Evolutionary conservation across 1,140 invertebrate species (phyloP), one percentile per base, ranked within the genome.

Genomic region (Drosophila sp.): DNA sequence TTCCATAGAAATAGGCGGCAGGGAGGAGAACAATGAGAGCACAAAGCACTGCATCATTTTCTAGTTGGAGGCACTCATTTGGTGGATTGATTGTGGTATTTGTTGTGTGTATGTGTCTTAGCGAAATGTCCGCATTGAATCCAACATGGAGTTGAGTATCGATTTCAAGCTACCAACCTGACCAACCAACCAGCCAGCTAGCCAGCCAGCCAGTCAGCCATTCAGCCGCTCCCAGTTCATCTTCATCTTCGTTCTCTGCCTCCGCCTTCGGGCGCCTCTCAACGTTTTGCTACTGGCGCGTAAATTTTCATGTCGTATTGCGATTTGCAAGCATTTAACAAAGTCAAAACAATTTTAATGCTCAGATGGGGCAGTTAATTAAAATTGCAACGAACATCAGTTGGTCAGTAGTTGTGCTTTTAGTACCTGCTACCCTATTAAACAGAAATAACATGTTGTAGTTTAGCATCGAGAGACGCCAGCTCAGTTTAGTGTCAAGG

Each of bases 281-380:
- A 33, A 63, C 70, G 40, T 40, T 61, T 73, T 50, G 30, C 54
- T 71, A 65, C 47, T 40, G 74, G 80, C 80, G 77, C 77, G 77
- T 84, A 89, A 89, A 90, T 89, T 89, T 89, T 80, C 84, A 89
- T 89, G 84, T 89, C 84, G 73, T 68, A 84, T 71, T 87, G 82
- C 82, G 84, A 89, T 89, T 89, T 80, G 85, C 84, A 80, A 89
- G 84, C 84, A 89, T 89, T 89, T 89, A 89, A 89, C 84, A 89
- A 89, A 89, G 84, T 89, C 84, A 89, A 89, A 89, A 89, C 84
- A 89, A 89, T 89, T 89, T 89, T 89, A 89, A 89, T 89, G 84
- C 84, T 70, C 84, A 71, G 80, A 80, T 85, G 77, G 74, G 77
- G 84, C 80, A 89, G 84, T 89, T 89, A 89, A 89, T 89, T 89